Evolutionary conservation across 1,140 invertebrate species (phyloP), one percentile per base, ranked within the genome.

Genomic region (Agrypnia vestita): DNA sequence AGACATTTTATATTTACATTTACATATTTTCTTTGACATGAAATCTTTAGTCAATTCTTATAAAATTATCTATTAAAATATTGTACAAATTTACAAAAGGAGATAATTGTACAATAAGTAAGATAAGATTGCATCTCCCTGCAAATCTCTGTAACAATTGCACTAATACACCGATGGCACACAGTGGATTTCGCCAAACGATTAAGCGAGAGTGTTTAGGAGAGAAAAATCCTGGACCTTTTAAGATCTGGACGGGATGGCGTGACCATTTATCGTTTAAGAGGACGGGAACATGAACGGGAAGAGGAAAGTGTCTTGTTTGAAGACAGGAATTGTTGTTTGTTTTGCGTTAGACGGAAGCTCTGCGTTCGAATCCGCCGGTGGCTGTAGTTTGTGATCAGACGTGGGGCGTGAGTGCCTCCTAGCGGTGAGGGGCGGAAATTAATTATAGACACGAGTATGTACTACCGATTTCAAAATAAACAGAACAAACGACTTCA

Each of bases 251-350:
- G n/a, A 67, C 62, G 35, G 43, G n/a, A 43, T 44, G 35, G 13
- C 62, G 62, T 67, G 62, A 67, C 35, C 62, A 67, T 67, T 67
- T 46, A 46, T 17, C 43, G n/a, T 67, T 43, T 15, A 44, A 21
- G 19, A 67, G 35, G 69, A 25, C 17, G 49, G 69, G 10, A 71
- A 49, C 67, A 53, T 21, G 51, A 74, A 56, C 15, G 35, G 75
- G 56, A 46, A 47, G 56, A 47, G 12, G 72, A 35, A 55, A 44
- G 25, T 15, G 72, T 17, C 43, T 62, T 61, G 56, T 76, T 76
- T 64, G 75, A 35, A 17, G n/a, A 15, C 43, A 64, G 59, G 44
- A 76, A 76, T 76, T 64, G 75, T 76, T 64, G 75, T 75, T 55
- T 59, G 72, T 15, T 75, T 55, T 75, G 21, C 25, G 46, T 71